Base-by-base conservation (phyloP, 2,888 invertebrate genomes). In the Autographa pulchrina region DNA sequence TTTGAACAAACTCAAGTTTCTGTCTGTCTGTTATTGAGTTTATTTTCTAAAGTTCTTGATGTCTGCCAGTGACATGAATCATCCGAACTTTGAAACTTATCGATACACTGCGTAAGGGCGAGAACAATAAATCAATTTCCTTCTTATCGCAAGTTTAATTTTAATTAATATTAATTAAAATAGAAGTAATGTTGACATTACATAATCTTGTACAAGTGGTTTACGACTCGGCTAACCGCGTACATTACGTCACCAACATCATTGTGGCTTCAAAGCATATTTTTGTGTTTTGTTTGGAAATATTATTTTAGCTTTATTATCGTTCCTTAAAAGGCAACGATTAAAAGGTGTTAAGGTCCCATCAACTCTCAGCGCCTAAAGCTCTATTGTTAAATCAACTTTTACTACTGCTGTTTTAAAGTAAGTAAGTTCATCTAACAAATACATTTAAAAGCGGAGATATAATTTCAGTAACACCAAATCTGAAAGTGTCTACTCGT, bases 81-180 rank as follows among this genome's bases (percentile, higher is more conserved):
- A 48, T n/a, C 20, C 20, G 7, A 54, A 54, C 54, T 54, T 54
- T 38, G 38, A 11, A 38, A 54, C 20, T 11, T 11, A 54, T 54
- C 5, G 5, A 9, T 18, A 18, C 18, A 25, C 20, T 56, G 5
- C 25, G 54, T 11, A 54, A 25, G 18, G 13, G 20, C 25, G 25
- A 13, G 25, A 56, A 56, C 20, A 25, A 56, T 56, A 56, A 76
- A 72, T 73, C 43, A 66, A n/a, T 64, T 58, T 58, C 65, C 56
- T 58, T 58, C 31, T 13, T 31, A 52, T 32, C 16, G 35, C 68
- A 62, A 63, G 52, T 72, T 60, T 7, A 32, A 52, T 41, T 73
- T 61, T 77, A 73, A 77, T 77, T 68, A 76, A 66, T 68, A 66
- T 72, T 31, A 65, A 64, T 60, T 73, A 48, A 66, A 69, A 64